Percentiles rank a stretch among this genome's conserved stretches.
Evolutionary conservation across 2,888 invertebrate genomes (phyloP).

Genomic region (Drosophila kokeensis): DNA sequence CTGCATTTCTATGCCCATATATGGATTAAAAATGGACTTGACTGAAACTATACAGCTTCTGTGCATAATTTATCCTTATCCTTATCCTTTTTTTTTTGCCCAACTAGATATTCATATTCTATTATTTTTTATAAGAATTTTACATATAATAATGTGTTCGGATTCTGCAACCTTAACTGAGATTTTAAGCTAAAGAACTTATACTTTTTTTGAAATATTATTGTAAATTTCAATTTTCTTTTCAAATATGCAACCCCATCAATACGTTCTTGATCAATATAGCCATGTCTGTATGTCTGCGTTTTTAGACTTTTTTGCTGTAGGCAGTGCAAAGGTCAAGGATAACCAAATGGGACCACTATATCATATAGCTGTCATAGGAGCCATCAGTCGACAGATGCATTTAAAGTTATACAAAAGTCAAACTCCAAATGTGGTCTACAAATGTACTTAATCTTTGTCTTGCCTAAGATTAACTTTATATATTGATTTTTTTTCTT

Average conservation of each 20-base stretch:
- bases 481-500: neutral
- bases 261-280: neutral
- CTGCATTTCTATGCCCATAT: neutral
- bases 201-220: too few species aligned
- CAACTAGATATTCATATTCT: neutral
- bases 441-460: neutral
- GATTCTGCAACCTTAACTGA: too few species aligned
- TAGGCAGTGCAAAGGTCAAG: neutral
- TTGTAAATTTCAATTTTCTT: too few species aligned
- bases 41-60: neutral
- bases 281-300: neutral
- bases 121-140: too few species aligned
- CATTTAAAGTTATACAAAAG: neutral
- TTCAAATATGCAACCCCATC: neutral
- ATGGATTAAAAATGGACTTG: neutral
- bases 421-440: neutral
- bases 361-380: neutral
- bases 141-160: too few species aligned
- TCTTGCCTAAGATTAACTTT: neutral
- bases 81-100: neutral
- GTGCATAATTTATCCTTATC: neutral
- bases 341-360: neutral
- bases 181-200: too few species aligned
- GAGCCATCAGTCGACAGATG: neutral
- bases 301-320: neutral